A percentile compares a stretch with the other conserved stretches of the same genome.
phyloP scores from a whole-genome alignment of 2,797 vertebrate genomes.

The Acanthornis magna region DNA sequence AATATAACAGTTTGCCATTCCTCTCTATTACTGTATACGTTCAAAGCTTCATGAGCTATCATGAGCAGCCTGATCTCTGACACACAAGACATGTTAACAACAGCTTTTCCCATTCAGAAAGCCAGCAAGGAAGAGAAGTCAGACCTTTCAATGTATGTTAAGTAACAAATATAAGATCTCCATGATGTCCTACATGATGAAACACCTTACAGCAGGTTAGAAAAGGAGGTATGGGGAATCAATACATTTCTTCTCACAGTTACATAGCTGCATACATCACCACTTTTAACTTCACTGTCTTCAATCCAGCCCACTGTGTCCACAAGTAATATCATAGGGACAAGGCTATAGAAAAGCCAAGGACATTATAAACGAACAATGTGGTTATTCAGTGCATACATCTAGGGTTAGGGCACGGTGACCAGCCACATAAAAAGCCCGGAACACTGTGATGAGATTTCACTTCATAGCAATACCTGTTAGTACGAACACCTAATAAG shows the following conservation, averaged over 20 bases:
- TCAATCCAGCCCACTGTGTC: conserved; percentile 59
- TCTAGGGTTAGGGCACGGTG: conserved; percentile 62
- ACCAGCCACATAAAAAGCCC: conserved; percentile 30
- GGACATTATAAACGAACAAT: conserved; percentile 56
- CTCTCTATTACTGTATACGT: conserved; percentile 32
- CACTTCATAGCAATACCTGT: neutral
- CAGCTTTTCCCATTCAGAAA: conserved; percentile 57
- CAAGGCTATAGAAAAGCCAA: conserved; percentile 64
- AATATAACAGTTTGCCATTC: conserved; percentile 49
- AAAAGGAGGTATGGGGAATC: conserved; percentile 53
- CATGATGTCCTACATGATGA: conserved; percentile 62
- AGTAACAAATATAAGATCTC: conserved; percentile 67
- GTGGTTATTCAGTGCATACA: conserved; percentile 47
- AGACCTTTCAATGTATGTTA: conserved; percentile 62
- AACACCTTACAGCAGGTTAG: conserved; percentile 60
- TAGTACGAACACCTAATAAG: neutral
- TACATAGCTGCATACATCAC: conserved; percentile 69
- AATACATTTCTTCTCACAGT: conserved; percentile 63
- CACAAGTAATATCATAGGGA: conserved; percentile 52
- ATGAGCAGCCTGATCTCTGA: conserved; percentile 61
- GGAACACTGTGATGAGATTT: neutral
- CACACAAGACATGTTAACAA: conserved; percentile 64
- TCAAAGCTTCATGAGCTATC: conserved; percentile 59
- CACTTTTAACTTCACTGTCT: conserved; percentile 57
- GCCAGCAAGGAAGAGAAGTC: conserved; percentile 60